These are phyloP conservation scores for Apostichopus leukothele DNA, from an alignment of 53 echinoderm and acorn worm species.

Conservation along the genomic window DNA sequence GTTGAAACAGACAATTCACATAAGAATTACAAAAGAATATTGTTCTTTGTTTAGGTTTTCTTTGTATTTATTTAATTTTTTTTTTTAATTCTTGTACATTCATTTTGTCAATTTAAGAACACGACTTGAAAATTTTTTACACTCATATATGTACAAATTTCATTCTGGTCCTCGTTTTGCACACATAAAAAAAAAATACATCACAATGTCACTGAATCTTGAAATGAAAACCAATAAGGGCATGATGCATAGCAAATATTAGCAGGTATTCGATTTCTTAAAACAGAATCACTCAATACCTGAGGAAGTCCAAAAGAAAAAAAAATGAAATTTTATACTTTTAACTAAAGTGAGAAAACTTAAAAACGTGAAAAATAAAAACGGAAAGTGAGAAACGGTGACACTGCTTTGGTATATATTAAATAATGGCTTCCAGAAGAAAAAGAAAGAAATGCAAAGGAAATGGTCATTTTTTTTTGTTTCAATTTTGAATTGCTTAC, in stretches of 20 bases:
- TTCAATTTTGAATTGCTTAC: no score
- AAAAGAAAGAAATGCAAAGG: no score
- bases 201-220: not conserved
- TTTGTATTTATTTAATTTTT: not conserved
- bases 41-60: no score
- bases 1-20: no score
- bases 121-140: slow-evolving; percentile 32
- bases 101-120: slow-evolving; percentile 30
- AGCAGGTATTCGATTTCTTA: not conserved
- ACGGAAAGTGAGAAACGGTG: not conserved
- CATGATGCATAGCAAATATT: not conserved
- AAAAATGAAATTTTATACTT: not conserved
- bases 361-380: not conserved
- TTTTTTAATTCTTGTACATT: slow-evolving; percentile 23
- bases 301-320: slow-evolving; percentile 19
- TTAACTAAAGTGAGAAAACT: not conserved
- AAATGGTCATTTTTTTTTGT: no score
- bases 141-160: slow-evolving; percentile 25
- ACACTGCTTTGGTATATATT: slow-evolving; percentile 1
- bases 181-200: not conserved
- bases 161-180: slow-evolving; percentile 8
- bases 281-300: slow-evolving; percentile 9
- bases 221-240: not conserved
- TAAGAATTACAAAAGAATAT: no score
- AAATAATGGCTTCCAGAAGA: no score